Conservation (phyloP, 2,888 invertebrate species). For the Noctua pronuba region DNA sequence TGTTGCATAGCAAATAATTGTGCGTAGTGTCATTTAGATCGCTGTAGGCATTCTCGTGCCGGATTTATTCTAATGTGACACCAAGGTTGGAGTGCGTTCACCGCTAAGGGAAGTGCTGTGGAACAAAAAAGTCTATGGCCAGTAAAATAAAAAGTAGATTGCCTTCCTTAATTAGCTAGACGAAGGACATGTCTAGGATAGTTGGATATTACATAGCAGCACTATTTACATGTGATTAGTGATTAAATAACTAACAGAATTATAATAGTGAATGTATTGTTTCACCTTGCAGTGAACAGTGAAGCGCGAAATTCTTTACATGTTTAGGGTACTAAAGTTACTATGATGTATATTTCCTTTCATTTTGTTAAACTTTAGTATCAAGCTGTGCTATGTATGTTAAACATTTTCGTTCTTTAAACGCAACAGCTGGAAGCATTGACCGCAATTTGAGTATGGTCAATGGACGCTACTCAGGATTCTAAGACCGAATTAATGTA, state of each 20-base stretch:
- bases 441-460: conserved; percentile 32
- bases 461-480: conserved; percentile 20
- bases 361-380: background rate
- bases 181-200: conserved; percentile 34
- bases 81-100: conserved; percentile 71
- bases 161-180: conserved; percentile 34
- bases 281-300: conserved; percentile 33
- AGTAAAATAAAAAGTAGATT: conserved; percentile 46
- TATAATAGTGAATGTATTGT: conserved; percentile 33
- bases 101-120: conserved; percentile 61
- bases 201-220: background rate
- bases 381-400: background rate
- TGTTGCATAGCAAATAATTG: conserved; percentile 36
- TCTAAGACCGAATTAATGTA: background rate
- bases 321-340: background rate
- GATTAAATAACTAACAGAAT: conserved; percentile 8
- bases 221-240: conserved; percentile 13
- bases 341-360: conserved; percentile 8
- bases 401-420: conserved; percentile 4
- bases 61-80: conserved; percentile 58
- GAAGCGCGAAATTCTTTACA: conserved; percentile 12
- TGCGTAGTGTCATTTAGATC: conserved; percentile 46
- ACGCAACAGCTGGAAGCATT: conserved; percentile 29
- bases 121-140: conserved; percentile 42
- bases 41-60: conserved; percentile 32